phyloP scores from a whole-genome alignment of 2,888 invertebrate genomes.

The Loripinus fragilis region DNA sequence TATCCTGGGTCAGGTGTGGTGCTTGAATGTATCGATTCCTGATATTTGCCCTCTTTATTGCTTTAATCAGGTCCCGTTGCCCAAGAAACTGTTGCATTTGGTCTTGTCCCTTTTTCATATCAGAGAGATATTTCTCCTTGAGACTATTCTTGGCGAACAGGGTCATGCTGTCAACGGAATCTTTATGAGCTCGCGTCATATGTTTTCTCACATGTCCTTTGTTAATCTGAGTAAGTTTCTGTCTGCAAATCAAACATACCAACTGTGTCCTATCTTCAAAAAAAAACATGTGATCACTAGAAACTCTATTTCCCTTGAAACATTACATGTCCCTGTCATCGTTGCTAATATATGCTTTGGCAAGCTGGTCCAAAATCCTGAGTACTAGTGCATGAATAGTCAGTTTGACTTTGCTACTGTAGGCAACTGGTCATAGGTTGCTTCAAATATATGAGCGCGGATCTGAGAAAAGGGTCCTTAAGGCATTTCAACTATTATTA shows the following conservation, averaged over 20 bases:
- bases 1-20: no score
- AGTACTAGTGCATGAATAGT: no score
- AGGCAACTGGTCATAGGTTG: no score
- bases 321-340: neutral
- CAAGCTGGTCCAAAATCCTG: no score
- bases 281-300: slow-evolving; percentile 1
- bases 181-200: neutral
- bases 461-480: no score
- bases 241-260: slow-evolving; percentile 8
- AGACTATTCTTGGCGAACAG: neutral
- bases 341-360: no score
- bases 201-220: slow-evolving; percentile 3
- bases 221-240: slow-evolving; percentile 10
- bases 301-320: slow-evolving; percentile 2
- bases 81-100: slow-evolving; percentile 8
- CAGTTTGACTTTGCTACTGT: no score
- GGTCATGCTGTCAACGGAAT: slow-evolving; percentile 6
- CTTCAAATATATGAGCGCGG: no score
- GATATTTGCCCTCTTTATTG: no score
- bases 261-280: neutral
- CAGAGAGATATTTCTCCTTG: neutral
- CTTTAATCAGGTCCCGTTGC: neutral
- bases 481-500: no score
- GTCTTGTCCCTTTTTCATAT: slow-evolving; percentile 1
- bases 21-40: no score